Conservation (phyloP, 2,888 invertebrate genomes). For the Meandrusa payeni region DNA sequence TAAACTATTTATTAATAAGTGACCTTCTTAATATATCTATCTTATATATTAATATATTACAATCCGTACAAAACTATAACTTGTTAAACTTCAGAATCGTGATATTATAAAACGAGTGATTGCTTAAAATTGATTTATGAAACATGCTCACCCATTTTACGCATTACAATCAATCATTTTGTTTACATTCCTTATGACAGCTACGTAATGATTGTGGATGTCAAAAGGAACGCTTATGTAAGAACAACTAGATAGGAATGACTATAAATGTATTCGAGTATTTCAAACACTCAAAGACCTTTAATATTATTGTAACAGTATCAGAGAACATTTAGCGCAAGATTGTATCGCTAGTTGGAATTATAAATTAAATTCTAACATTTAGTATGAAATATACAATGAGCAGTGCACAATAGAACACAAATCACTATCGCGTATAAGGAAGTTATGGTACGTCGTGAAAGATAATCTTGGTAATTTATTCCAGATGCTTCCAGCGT, state of each 20-base stretch:
- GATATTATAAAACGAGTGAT: neutral
- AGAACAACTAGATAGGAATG: constrained; percentile 1
- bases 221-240: constrained; percentile 10
- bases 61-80: neutral
- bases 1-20: too few relatives aligned
- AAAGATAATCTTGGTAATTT: constrained; percentile 4
- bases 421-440: constrained; percentile 4
- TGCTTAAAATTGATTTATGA: constrained; percentile 5
- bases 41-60: too few relatives aligned
- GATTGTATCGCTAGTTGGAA: constrained; percentile 3
- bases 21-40: too few relatives aligned
- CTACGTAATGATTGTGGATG: neutral
- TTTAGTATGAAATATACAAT: constrained; percentile 8
- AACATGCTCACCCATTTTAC: neutral
- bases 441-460: constrained; percentile 3
- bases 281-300: constrained; percentile 7
- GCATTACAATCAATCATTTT: constrained; percentile 14
- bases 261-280: neutral
- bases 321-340: constrained; percentile 3
- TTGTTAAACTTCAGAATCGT: neutral
- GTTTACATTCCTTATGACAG: constrained; percentile 4
- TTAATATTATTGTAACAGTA: constrained; percentile 6
- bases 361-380: constrained; percentile 2
- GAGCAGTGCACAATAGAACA: constrained; percentile 3
- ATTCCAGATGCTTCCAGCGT: too few relatives aligned